A percentile compares a stretch with the other conserved stretches of the same genome.
These are phyloP conservation scores for Tinea pellionella DNA, from an alignment of 2,888 invertebrate species.

Conservation along the genomic window DNA sequence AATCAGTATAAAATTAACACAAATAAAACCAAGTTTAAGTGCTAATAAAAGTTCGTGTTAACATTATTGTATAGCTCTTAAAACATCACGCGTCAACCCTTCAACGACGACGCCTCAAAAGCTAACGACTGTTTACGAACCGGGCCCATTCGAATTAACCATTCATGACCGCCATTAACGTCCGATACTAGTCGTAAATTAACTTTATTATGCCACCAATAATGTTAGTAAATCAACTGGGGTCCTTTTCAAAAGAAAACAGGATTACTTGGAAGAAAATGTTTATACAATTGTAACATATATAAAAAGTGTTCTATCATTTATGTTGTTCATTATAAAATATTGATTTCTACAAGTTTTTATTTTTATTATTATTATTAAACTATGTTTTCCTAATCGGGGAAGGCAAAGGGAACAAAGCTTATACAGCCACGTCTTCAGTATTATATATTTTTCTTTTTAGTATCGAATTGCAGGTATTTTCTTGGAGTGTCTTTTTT, in stretches of 20 bases:
- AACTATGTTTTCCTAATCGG: no score
- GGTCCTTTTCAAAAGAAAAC: slow-evolving; percentile 24
- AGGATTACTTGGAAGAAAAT: background rate
- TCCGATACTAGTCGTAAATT: slow-evolving; percentile 32
- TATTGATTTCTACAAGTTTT: no score
- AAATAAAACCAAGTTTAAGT: background rate
- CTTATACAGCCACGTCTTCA: no score
- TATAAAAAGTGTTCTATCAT: no score
- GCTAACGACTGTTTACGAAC: background rate
- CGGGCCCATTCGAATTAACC: slow-evolving; percentile 8
- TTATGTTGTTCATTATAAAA: no score
- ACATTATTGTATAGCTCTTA: no score
- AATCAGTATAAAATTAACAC: background rate
- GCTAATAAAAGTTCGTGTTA: slow-evolving; percentile 1
- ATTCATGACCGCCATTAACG: slow-evolving; percentile 14
- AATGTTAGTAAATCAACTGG: slow-evolving; percentile 28
- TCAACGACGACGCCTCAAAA: slow-evolving; percentile 6
- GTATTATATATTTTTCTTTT: no score
- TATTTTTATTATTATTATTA: no score
- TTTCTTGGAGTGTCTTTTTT: no score
- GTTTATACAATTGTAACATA: background rate
- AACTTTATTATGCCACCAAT: slow-evolving; percentile 31
- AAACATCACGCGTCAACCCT: slow-evolving; percentile 8
- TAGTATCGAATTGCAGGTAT: no score
- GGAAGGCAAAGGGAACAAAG: no score